Conservation (phyloP, 2,888 invertebrate species). For the Blomia tropicalis region DNA sequence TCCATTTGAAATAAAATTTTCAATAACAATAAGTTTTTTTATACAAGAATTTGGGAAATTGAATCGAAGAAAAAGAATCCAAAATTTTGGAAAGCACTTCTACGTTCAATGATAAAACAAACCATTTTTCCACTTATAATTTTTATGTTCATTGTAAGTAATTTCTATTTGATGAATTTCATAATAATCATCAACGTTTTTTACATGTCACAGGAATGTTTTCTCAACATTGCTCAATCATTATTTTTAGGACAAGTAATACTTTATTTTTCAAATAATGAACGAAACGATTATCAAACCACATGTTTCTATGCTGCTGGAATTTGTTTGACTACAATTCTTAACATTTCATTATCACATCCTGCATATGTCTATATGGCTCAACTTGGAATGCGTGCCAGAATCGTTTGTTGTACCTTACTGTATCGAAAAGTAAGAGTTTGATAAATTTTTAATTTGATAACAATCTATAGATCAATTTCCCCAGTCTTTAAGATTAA, state of each 20-base stretch:
- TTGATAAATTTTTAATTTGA: not conserved
- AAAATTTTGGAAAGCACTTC: not conserved
- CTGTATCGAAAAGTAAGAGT: slow-evolving; percentile 53
- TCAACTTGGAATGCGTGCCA: slow-evolving; percentile 61
- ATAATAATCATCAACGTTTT: not conserved
- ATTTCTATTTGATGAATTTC: not conserved
- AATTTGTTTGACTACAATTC: slow-evolving; percentile 54
- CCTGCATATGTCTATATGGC: slow-evolving; percentile 69
- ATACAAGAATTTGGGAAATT: slow-evolving; percentile 1
- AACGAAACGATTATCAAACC: slow-evolving; percentile 36
- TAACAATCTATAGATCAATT: not conserved
- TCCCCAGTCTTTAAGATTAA: slow-evolving; percentile 35
- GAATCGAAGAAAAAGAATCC: not conserved
- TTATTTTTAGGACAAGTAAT: slow-evolving; percentile 38
- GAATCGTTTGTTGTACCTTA: slow-evolving; percentile 62
- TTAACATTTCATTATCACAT: slow-evolving; percentile 62
- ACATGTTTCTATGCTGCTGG: slow-evolving; percentile 60
- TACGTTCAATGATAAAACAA: not conserved
- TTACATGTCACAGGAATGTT: slow-evolving; percentile 28
- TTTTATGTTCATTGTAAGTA: slow-evolving; percentile 4
- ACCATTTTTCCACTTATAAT: not conserved
- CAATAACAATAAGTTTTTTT: too few relatives aligned
- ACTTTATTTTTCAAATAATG: slow-evolving; percentile 36
- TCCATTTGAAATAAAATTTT: too few relatives aligned
- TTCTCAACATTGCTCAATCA: slow-evolving; percentile 36